Conservation (phyloP, 1,140 invertebrate species). For the Drosophila kanapiae region DNA sequence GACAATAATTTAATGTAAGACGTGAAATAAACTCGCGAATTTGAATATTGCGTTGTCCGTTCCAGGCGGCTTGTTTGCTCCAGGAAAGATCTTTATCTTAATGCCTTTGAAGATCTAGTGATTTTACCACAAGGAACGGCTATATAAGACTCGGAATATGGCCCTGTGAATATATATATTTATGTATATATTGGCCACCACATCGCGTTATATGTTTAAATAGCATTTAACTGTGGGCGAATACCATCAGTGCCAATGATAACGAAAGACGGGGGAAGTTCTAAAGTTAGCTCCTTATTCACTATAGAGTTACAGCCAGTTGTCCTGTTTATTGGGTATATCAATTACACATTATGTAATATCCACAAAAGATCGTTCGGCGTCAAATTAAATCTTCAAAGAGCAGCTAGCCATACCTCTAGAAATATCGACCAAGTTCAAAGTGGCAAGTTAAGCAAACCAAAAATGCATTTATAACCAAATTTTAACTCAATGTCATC, state of each 20-base stretch:
- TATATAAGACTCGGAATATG: background rate
- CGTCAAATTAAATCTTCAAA: background rate
- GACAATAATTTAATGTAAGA: too few relatives aligned
- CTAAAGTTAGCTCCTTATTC: background rate
- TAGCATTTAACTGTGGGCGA: background rate
- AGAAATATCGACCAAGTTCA: background rate
- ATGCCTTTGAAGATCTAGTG: background rate
- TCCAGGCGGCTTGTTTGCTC: background rate
- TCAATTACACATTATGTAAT: background rate
- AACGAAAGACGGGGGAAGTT: background rate
- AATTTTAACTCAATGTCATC: too few relatives aligned
- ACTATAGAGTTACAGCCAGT: background rate
- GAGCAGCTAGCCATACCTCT: background rate
- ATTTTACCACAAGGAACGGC: background rate
- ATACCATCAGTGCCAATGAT: background rate
- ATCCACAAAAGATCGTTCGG: background rate
- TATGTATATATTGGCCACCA: background rate
- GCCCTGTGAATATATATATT: background rate
- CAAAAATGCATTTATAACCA: background rate
- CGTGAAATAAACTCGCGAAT: background rate
- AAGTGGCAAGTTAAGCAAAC: background rate
- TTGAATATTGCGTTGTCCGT: background rate
- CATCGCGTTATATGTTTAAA: background rate
- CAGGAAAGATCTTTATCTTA: background rate
- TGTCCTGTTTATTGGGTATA: background rate